These are phyloP conservation scores for Synanthedon formicaeformis DNA, from an alignment of 2,888 invertebrate species.

Conservation along the genomic window DNA sequence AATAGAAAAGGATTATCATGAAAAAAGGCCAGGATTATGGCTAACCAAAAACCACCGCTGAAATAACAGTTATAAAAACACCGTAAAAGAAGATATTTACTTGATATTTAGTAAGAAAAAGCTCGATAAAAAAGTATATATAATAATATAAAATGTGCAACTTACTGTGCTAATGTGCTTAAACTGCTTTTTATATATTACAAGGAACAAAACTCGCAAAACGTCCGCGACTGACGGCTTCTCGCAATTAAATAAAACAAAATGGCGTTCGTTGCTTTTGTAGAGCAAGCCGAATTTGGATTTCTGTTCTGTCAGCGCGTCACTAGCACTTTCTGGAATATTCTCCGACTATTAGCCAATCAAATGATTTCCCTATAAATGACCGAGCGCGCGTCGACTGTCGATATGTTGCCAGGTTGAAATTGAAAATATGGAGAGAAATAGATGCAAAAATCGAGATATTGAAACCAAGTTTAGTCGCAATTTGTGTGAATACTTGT, in stretches of 20 bases:
- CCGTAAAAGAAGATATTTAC: too few species aligned
- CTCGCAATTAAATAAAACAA: slow-evolving; percentile 45
- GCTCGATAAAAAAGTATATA: too few species aligned
- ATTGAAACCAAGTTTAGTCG: slow-evolving; percentile 4
- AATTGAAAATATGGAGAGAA: too few species aligned
- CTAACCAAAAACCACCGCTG: too few species aligned
- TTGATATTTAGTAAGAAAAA: too few species aligned
- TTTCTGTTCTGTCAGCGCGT: slow-evolving; percentile 35
- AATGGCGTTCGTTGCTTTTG: slow-evolving; percentile 23
- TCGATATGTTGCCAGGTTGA: too few species aligned
- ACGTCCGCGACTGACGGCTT: slow-evolving; percentile 65
- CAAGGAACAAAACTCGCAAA: slow-evolving; percentile 48
- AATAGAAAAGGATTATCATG: too few species aligned
- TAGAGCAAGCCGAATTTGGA: slow-evolving; percentile 8
- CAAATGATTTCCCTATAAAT: slow-evolving; percentile 13
- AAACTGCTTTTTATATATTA: slow-evolving; percentile 25
- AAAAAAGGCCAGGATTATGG: too few species aligned
- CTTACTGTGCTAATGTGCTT: slow-evolving; percentile 39
- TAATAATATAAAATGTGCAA: slow-evolving; percentile 6
- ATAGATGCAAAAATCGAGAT: too few species aligned
- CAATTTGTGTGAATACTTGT: background rate
- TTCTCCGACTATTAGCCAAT: slow-evolving; percentile 45
- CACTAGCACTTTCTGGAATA: slow-evolving; percentile 58
- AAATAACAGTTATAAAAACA: too few species aligned
- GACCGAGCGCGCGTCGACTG: slow-evolving; percentile 32